phyloP scores from a whole-genome alignment of 2,113 vertebrate genomes.

The Clupea harengus region DNA sequence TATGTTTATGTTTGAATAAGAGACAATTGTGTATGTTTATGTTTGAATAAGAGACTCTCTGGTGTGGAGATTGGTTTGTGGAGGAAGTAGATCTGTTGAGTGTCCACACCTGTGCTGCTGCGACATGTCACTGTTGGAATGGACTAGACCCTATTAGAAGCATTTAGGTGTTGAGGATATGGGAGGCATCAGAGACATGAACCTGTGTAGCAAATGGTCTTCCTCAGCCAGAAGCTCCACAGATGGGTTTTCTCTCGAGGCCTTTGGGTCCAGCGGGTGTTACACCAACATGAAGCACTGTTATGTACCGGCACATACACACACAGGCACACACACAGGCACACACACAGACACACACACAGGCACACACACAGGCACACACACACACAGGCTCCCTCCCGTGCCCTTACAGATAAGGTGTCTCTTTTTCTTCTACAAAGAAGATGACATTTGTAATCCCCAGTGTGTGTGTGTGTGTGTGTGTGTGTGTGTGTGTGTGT shows the following conservation, averaged over 20 bases:
- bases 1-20: too few relatives aligned
- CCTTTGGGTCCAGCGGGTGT: background rate
- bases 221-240: background rate
- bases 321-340: background rate
- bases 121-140: background rate
- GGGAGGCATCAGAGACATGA: background rate
- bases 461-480: slow-evolving; percentile 6
- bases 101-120: background rate
- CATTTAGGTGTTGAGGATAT: background rate
- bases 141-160: background rate
- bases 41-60: too few relatives aligned
- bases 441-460: slow-evolving; percentile 28
- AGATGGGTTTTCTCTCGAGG: background rate
- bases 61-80: too few relatives aligned
- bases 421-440: background rate
- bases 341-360: background rate
- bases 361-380: slow-evolving; percentile 16
- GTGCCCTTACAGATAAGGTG: background rate
- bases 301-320: background rate
- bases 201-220: background rate
- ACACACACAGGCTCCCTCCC: background rate
- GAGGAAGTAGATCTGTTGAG: background rate
- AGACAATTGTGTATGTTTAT: too few relatives aligned
- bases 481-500: background rate
- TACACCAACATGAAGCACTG: background rate